Percentiles rank a stretch among this genome's conserved stretches.
Conservation (phyloP, 2,797 vertebrate species). For the Capromys pilorides region DNA sequence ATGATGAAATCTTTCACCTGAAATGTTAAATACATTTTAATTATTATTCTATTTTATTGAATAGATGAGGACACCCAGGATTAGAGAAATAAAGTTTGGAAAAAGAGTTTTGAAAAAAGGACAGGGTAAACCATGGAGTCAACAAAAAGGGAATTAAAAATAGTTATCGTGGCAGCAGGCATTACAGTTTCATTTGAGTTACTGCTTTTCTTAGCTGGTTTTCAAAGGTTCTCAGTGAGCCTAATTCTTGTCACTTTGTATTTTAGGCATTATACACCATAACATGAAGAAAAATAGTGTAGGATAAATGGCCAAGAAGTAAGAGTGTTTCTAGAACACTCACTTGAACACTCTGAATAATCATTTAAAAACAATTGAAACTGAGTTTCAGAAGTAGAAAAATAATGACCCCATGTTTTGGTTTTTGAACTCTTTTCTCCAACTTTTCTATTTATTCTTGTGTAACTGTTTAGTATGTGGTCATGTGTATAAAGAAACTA, state of each 20-base stretch:
- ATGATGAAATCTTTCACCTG: conserved; percentile 24
- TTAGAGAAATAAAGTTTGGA: neutral
- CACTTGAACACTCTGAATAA: conserved; percentile 42
- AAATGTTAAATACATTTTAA: conserved; percentile 19
- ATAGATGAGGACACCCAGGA: neutral
- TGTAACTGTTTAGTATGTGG: conserved; percentile 17
- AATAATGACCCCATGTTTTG: neutral
- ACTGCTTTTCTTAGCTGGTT: conserved; percentile 42
- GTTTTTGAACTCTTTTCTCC: conserved; percentile 25
- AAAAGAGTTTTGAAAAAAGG: conserved; percentile 24
- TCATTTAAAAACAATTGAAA: conserved; percentile 43
- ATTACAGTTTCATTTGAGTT: conserved; percentile 39
- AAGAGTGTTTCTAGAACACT: conserved; percentile 4
- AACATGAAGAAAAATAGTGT: conserved; percentile 8
- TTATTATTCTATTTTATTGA: neutral
- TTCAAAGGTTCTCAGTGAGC: conserved; percentile 33
- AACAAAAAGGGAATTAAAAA: neutral
- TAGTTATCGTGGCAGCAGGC: conserved; percentile 32
- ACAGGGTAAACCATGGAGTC: neutral
- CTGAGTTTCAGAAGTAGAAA: conserved; percentile 37
- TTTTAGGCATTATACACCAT: conserved; percentile 35
- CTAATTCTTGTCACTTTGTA: neutral
- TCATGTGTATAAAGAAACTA: neutral
- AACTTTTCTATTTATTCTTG: conserved; percentile 36
- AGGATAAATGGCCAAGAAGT: conserved; percentile 16